Evolutionary conservation across 2,888 invertebrate species (phyloP), one percentile per base, ranked within the genome.

Genomic region (Mystacides longicornis): DNA sequence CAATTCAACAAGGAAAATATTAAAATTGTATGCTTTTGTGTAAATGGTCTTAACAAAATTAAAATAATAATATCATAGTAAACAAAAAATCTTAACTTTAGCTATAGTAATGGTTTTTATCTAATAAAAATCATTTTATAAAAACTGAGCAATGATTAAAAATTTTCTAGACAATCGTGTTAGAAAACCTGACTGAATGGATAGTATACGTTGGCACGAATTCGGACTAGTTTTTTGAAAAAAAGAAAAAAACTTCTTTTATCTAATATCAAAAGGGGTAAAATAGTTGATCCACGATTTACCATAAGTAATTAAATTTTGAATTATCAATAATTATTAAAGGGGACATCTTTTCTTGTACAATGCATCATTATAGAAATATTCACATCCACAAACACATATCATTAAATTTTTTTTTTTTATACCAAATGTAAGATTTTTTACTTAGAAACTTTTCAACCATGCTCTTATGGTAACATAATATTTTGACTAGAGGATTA

Each of bases 391-490:
- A 37, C 37, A 37, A 37, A 45, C 21, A 45, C 45, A 45, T 45
- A 45, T 45, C 7, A 19, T 20, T 45, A 31, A 31, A 9, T 20
- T 45, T 20, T 45, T 19, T 45, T 21, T 45, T 19, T 7, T 45
- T 20, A 19, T 21, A 16, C 45, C 45, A 45, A 45, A 45, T 45
- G 19, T 16, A 37, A 37, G 37, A 37, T 14, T 37, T 27, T 27
- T 27, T 14, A 37, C 57, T 57, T 58, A 60, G 60, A 60, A 60
- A 60, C 60, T 58, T 55, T 60, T 58, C 60, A 60, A 59, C 60
- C 59, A 60, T 60, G 60, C 60, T 57, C 59, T 51, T 49, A 57
- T 52, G 53, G 52, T 58, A 60, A 52, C 49, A 54, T 45, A 23
- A 42, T 45, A 42, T 53, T 42, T 60, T 54, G 60, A 61, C 59